phyloP scores from a whole-genome alignment of 1,140 invertebrate genomes.

The Elysia chlorotica region DNA sequence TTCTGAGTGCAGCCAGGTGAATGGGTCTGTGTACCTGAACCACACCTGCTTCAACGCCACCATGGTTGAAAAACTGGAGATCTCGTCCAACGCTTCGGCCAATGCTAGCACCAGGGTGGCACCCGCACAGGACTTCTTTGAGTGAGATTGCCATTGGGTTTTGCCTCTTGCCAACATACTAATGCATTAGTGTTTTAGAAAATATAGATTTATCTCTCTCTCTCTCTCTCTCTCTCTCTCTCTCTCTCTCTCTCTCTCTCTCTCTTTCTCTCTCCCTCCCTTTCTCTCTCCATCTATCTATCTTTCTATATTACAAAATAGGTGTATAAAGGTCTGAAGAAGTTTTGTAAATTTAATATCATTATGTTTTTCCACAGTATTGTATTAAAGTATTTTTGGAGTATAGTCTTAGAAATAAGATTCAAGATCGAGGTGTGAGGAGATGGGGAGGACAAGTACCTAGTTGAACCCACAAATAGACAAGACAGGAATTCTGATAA shows the following conservation, averaged over 20 bases:
- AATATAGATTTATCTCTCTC: neutral
- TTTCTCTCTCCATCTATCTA: too few relatives aligned
- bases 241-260: neutral
- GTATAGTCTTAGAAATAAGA: too few relatives aligned
- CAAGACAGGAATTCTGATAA: too few relatives aligned
- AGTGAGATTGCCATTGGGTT: constrained; percentile 67
- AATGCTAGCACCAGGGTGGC: constrained; percentile 66
- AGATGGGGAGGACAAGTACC: too few relatives aligned
- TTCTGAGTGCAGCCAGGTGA: constrained; percentile 58
- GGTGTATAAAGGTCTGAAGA: too few relatives aligned
- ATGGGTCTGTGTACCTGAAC: constrained; percentile 73
- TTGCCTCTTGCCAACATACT: neutral
- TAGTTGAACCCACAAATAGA: too few relatives aligned
- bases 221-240: neutral
- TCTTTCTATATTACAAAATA: neutral
- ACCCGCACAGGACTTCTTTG: constrained; percentile 84
- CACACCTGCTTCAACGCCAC: constrained; percentile 67
- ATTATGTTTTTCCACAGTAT: too few relatives aligned
- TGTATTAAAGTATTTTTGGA: too few relatives aligned
- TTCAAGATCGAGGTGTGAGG: too few relatives aligned
- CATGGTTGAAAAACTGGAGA: constrained; percentile 61
- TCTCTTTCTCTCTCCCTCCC: neutral
- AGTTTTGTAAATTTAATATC: too few relatives aligned
- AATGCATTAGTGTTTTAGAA: neutral
- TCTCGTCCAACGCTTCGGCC: constrained; percentile 51